These are phyloP conservation scores for Paralichthys olivaceus DNA, from an alignment of 2,113 vertebrate species.

Conservation along the genomic window DNA sequence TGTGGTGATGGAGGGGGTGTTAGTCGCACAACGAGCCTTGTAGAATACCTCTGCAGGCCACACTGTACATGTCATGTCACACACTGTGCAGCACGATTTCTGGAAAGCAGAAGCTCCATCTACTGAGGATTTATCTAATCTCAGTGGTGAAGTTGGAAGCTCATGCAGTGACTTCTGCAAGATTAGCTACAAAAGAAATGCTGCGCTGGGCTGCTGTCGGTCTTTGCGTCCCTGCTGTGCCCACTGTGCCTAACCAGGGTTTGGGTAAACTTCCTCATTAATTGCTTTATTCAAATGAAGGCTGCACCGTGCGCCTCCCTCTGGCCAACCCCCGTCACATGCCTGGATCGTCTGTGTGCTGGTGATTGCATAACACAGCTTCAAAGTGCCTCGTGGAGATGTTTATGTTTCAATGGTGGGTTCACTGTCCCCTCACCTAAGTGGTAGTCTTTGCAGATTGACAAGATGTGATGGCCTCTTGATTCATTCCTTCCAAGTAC, in stretches of 20 bases:
- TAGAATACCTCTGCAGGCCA: conserved; percentile 30
- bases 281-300: conserved; percentile 60
- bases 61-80: conserved; percentile 20
- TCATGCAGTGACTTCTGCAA: conserved; percentile 3
- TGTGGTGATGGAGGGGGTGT: conserved; percentile 36
- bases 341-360: conserved; percentile 32
- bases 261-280: conserved; percentile 53
- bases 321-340: conserved; percentile 61
- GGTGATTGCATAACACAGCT: conserved; percentile 62
- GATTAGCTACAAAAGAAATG: not conserved
- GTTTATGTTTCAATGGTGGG: conserved; percentile 32
- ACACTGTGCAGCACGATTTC: conserved; percentile 6
- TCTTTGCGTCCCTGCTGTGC: conserved; percentile 14
- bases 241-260: conserved; percentile 16
- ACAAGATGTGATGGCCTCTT: not conserved
- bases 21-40: conserved; percentile 35
- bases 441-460: not conserved
- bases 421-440: not conserved
- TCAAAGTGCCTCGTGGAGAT: conserved; percentile 37
- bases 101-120: not conserved
- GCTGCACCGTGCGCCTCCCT: conserved; percentile 65
- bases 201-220: not conserved
- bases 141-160: conserved; percentile 40
- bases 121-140: not conserved
- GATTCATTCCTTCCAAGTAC: too few species aligned